These are phyloP conservation scores for Actias luna DNA, from an alignment of 2,888 invertebrate genomes.

Conservation along the genomic window DNA sequence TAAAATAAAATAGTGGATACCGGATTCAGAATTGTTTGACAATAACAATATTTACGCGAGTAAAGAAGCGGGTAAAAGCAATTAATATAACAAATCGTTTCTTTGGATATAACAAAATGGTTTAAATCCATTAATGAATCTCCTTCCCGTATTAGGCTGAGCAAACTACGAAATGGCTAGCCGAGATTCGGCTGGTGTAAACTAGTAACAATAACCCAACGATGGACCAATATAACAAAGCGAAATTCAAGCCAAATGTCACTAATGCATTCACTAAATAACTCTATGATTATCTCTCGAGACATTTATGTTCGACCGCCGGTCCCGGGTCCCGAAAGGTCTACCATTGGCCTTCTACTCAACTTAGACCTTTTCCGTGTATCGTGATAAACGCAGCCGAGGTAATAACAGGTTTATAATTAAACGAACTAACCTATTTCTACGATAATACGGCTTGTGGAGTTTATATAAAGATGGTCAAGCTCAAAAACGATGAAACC, in stretches of 20 bases:
- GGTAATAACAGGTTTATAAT: not conserved
- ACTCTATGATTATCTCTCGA: not conserved
- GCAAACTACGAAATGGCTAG: too few relatives aligned
- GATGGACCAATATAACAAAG: not conserved
- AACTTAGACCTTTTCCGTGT: conserved; percentile 1
- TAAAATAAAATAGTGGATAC: too few relatives aligned
- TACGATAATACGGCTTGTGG: not conserved
- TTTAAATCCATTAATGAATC: too few relatives aligned
- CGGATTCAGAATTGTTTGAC: too few relatives aligned
- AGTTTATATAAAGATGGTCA: not conserved
- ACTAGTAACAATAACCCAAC: not conserved
- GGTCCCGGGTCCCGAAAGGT: not conserved
- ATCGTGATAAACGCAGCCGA: not conserved
- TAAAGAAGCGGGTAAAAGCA: too few relatives aligned
- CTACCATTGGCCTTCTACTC: not conserved
- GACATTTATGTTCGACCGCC: not conserved
- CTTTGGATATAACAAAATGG: too few relatives aligned
- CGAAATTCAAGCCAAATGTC: not conserved
- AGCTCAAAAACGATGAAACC: too few relatives aligned
- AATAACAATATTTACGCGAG: too few relatives aligned
- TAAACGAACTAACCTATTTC: not conserved
- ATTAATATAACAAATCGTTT: too few relatives aligned
- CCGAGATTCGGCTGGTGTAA: too few relatives aligned
- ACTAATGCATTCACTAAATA: not conserved
- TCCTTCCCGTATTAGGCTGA: too few relatives aligned